Base-by-base conservation (phyloP, 2,797 vertebrate species). In the Falco columbarius region DNA sequence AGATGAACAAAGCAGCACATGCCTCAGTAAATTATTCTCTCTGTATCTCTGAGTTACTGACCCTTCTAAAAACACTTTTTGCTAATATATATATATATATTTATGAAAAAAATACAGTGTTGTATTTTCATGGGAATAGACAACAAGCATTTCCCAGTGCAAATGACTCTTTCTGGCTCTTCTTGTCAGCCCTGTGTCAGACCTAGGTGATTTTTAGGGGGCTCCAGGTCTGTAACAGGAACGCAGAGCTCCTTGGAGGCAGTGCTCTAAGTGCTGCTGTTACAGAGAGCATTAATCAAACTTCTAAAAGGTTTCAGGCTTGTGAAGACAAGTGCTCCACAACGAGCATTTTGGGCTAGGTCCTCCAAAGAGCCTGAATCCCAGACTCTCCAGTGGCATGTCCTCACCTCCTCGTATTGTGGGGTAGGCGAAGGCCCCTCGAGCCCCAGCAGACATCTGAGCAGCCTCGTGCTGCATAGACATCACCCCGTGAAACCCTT, bases 31-130 rank as follows among this genome's bases (percentile, higher is more conserved):
- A 97, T 97, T 97, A 93, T 90, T 95, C 92, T 95, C 79, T 92
- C 89, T 95, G 88, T 94, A 94, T 97, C 84, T 95, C 76, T 97
- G 95, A 97, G 87, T 97, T 97, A 94, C 65, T 89, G 91, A 96
- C 87, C 83, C 93, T 95, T 98, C 97, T 74, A 96, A 97, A 85
- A 97, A 86, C 71, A 94, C 67, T 89, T 97, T 95, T 95, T 95
- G 75, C 67, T 86, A 10, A 38, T 29, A 55, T 61, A 76, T 40
- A 40, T 40, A 40, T 58, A 44, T 62, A 29, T 73, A 26, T 42
- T 49, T 7, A 58, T 7, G 42, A 71, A 81, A 59, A 59, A 18
- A 63, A 72, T 66, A 46, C 16, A 58, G 47, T 90, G 66, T 87
- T 95, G 66, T 96, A 40, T 97, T 92, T 93, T 96, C 93, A 97